These are phyloP conservation scores for Psittacula cyanocephala DNA, from an alignment of 2,113 vertebrate species.

Conservation along the genomic window DNA sequence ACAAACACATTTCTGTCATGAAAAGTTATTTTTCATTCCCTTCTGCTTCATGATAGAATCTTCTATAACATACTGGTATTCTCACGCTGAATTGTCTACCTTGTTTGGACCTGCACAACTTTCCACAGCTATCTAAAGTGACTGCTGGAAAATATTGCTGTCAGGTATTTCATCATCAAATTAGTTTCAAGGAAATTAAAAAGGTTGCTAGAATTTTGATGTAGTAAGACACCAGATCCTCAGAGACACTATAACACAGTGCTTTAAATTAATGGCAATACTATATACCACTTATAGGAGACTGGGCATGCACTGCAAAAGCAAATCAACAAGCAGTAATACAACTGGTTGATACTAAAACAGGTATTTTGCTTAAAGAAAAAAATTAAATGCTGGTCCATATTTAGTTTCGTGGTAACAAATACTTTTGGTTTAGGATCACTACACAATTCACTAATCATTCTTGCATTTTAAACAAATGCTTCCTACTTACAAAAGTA, in stretches of 20 bases:
- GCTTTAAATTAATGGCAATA: neutral
- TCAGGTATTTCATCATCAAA: neutral
- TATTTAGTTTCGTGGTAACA: neutral
- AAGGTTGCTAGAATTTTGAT: neutral
- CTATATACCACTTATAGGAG: neutral
- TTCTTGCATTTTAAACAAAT: neutral
- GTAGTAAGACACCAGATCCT: neutral
- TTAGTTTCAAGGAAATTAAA: neutral
- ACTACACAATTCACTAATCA: neutral
- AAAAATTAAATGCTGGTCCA: neutral
- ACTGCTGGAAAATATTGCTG: neutral
- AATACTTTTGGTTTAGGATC: neutral
- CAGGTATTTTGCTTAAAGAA: neutral
- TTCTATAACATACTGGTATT: neutral
- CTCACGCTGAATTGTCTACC: neutral
- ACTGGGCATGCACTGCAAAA: neutral
- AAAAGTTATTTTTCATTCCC: neutral
- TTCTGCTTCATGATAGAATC: neutral
- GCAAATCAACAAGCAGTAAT: neutral
- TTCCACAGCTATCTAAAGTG: neutral
- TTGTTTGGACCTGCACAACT: neutral
- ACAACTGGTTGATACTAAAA: neutral
- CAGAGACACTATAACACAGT: neutral
- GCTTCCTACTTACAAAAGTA: neutral
- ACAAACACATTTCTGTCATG: neutral